Evolutionary conservation across 1,140 invertebrate species (phyloP).

Genomic region (Heliconius congener): DNA sequence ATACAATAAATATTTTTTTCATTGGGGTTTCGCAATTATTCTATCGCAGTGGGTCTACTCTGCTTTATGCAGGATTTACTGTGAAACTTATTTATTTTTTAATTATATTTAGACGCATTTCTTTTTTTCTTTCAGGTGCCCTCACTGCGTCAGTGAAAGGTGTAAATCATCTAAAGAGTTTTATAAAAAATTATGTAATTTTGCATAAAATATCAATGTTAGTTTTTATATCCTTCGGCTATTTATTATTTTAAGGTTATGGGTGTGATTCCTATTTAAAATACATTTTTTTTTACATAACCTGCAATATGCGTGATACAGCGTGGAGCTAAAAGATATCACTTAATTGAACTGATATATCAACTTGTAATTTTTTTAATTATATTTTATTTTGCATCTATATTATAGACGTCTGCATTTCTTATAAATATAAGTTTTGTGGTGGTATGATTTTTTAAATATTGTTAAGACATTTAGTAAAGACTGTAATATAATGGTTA

Average conservation of each 20-base stretch:
- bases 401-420: neutral
- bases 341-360: too few species aligned
- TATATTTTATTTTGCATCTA: too few species aligned
- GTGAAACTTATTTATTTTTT: too few species aligned
- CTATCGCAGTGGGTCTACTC: too few species aligned
- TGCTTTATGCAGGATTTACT: too few species aligned
- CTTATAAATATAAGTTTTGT: neutral
- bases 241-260: neutral
- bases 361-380: too few species aligned
- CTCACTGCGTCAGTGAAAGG: slow-evolving; percentile 89
- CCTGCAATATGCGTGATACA: too few species aligned
- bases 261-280: neutral
- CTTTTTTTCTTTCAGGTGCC: slow-evolving; percentile 85
- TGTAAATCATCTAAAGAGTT: slow-evolving; percentile 88
- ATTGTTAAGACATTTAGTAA: neutral
- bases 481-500: neutral
- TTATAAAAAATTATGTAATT: slow-evolving; percentile 83
- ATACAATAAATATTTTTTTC: too few species aligned
- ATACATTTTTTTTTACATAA: neutral
- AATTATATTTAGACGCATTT: neutral
- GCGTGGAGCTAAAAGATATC: too few species aligned
- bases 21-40: too few species aligned
- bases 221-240: neutral
- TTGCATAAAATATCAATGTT: slow-evolving; percentile 15
- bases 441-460: neutral